Evolutionary conservation across 1,140 invertebrate genomes (phyloP).

Genomic region (Lerema accius): DNA sequence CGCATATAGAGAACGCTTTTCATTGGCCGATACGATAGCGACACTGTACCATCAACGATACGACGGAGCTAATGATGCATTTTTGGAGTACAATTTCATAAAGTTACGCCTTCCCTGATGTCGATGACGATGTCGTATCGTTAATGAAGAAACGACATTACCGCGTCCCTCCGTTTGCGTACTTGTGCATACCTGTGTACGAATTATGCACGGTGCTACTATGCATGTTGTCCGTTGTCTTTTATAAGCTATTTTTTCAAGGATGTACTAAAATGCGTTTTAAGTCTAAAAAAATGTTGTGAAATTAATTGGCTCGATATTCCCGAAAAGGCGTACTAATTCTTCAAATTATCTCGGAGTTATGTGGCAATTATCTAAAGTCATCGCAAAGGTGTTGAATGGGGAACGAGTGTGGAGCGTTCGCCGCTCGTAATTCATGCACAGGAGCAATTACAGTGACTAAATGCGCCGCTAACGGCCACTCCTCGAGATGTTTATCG

Average conservation of each 20-base stretch:
- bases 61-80: no score
- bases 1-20: slow-evolving; percentile 36
- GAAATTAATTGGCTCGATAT: background rate
- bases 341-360: slow-evolving; percentile 12
- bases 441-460: slow-evolving; percentile 53
- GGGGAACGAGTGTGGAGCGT: background rate
- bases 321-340: background rate
- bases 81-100: no score
- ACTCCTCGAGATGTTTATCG: slow-evolving; percentile 54
- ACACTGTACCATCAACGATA: no score
- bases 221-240: background rate
- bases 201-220: slow-evolving; percentile 3
- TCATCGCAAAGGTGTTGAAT: slow-evolving; percentile 2
- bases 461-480: slow-evolving; percentile 49
- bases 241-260: background rate
- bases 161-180: no score
- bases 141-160: no score
- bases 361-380: slow-evolving; percentile 7
- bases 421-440: slow-evolving; percentile 37
- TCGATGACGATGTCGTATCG: no score
- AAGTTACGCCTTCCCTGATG: no score
- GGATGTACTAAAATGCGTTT: no score
- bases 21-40: no score
- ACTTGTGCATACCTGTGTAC: slow-evolving; percentile 1
- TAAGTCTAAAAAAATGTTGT: no score